These are phyloP conservation scores for Ennomos quercinarius DNA, from an alignment of 2,888 invertebrate species.

Conservation along the genomic window DNA sequence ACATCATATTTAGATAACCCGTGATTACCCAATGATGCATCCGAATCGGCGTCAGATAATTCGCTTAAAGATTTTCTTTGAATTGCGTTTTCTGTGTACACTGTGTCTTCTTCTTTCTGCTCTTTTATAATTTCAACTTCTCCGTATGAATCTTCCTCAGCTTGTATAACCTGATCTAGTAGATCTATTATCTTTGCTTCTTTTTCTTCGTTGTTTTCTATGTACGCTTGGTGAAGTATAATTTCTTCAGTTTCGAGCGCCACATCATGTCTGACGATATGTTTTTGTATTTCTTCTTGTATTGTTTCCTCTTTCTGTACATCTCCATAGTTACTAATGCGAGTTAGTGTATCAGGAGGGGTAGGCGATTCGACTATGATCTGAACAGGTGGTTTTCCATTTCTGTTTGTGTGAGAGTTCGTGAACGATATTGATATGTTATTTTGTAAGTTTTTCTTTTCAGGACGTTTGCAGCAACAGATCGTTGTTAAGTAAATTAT, in stretches of 20 bases:
- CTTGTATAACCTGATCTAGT: conserved; percentile 79
- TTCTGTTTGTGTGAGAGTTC: conserved; percentile 53
- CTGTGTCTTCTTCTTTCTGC: conserved; percentile 51
- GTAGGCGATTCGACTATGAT: conserved; percentile 75
- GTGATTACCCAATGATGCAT: conserved; percentile 74
- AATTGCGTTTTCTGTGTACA: conserved; percentile 45
- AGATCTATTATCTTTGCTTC: conserved; percentile 81
- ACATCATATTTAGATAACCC: conserved; percentile 84
- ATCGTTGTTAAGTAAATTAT: conserved; percentile 70
- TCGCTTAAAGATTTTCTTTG: conserved; percentile 75
- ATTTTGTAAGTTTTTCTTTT: conserved; percentile 46
- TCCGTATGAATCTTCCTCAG: conserved; percentile 76
- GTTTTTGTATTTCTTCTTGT: conserved; percentile 48
- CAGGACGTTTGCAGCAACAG: conserved; percentile 61
- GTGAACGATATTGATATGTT: conserved; percentile 49
- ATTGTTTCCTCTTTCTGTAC: conserved; percentile 41
- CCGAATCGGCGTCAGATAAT: conserved; percentile 76
- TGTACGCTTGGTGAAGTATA: conserved; percentile 60
- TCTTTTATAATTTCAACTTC: conserved; percentile 68
- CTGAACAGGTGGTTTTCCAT: conserved; percentile 71
- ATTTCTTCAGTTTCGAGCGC: conserved; percentile 59
- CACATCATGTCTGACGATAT: conserved; percentile 44
- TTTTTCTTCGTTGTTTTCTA: conserved; percentile 74
- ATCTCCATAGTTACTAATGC: conserved; percentile 54
- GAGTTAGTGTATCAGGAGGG: conserved; percentile 66